phyloP scores from a whole-genome alignment of 2,113 vertebrate genomes.

The Mohoua ochrocephala region DNA sequence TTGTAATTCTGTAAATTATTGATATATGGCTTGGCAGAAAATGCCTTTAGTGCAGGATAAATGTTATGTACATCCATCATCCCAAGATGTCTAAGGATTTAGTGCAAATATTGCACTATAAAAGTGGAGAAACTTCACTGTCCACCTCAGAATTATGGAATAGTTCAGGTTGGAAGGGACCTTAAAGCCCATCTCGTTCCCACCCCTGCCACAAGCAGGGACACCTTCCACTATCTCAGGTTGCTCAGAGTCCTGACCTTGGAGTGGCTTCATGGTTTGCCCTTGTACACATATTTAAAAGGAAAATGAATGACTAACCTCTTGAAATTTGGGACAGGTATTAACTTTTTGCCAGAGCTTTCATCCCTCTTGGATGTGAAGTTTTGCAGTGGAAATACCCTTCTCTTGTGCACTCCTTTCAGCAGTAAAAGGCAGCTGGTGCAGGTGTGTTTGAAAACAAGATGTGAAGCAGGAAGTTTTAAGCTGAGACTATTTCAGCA shows the following conservation, averaged over 20 bases:
- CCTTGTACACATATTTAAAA: accelerated
- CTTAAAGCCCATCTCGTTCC: not conserved
- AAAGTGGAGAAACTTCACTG: not conserved
- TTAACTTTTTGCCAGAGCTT: not conserved
- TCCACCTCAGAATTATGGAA: not conserved
- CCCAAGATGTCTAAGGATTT: not conserved
- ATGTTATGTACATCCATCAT: not conserved
- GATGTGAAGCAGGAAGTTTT: not conserved
- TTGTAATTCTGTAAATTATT: conserved; percentile 4
- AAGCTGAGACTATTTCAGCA: not conserved
- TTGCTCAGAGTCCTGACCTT: not conserved
- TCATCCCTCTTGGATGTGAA: not conserved
- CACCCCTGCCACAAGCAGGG: not conserved
- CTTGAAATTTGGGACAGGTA: not conserved
- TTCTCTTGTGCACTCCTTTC: not conserved
- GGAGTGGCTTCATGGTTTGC: not conserved
- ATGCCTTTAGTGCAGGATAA: not conserved
- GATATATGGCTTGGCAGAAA: not conserved
- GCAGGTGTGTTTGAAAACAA: not conserved
- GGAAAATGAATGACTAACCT: not conserved
- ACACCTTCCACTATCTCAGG: not conserved
- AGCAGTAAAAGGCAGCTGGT: not conserved
- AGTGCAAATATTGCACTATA: not conserved
- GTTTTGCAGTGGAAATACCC: not conserved
- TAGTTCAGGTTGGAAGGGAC: not conserved